phyloP scores from a whole-genome alignment of 2,113 vertebrate species.

The Epinephelus fuscoguttatus region DNA sequence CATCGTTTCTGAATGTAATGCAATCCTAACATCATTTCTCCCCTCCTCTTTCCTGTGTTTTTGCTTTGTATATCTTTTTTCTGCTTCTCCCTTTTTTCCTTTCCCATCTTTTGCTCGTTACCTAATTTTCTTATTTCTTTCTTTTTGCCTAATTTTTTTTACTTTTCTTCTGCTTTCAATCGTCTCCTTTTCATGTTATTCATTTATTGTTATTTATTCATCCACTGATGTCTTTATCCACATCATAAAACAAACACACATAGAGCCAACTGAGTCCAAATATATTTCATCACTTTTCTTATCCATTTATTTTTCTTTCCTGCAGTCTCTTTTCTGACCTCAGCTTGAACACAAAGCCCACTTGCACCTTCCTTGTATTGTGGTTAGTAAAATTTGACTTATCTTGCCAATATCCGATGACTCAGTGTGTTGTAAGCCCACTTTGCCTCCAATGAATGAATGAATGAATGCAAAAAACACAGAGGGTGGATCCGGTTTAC shows the following conservation, averaged over 20 bases:
- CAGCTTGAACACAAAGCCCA: not conserved
- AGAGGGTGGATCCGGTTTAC: slow-evolving; percentile 26
- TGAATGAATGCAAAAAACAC: not conserved
- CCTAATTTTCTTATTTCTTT: not conserved
- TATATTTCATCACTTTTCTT: not conserved
- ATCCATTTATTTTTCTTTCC: not conserved
- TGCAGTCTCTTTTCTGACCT: not conserved
- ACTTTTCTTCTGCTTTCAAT: not conserved
- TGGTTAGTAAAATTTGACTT: not conserved
- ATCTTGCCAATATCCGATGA: slow-evolving; percentile 27
- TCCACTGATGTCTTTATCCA: not conserved
- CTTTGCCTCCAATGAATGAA: not conserved
- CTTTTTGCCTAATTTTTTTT: not conserved
- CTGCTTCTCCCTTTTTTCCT: not conserved
- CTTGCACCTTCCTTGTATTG: slow-evolving; percentile 35
- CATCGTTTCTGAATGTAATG: not conserved
- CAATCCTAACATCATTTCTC: no score
- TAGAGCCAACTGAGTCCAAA: not conserved
- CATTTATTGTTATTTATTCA: not conserved
- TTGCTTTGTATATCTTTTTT: not conserved
- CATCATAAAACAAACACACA: no score
- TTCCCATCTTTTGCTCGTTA: no score
- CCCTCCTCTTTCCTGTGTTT: not conserved
- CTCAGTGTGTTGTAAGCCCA: slow-evolving; percentile 10
- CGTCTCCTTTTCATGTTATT: not conserved